Evolutionary conservation across 2,113 vertebrate species (phyloP).

Genomic region (Leucopsar rothschildi): DNA sequence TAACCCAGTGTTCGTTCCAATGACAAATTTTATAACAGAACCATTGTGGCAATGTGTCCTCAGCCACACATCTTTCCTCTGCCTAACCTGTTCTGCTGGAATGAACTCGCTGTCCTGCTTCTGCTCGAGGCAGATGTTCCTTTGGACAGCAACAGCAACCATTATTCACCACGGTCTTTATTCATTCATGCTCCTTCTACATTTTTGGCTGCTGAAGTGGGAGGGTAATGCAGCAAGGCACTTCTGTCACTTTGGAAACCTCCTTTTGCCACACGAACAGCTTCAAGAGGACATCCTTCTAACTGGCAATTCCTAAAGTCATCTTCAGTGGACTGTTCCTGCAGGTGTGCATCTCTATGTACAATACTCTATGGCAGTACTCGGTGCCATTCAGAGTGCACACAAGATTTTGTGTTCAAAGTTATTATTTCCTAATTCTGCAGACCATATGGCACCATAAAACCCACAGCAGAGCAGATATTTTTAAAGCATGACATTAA

Average conservation of each 20-base stretch:
- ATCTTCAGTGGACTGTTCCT: neutral
- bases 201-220: neutral
- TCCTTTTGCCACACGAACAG: neutral
- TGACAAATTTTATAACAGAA: neutral
- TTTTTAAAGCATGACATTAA: slow-evolving; percentile 36
- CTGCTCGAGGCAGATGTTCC: neutral
- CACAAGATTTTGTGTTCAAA: neutral
- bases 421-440: slow-evolving; percentile 19
- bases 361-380: neutral
- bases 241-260: neutral
- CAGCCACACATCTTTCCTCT: neutral
- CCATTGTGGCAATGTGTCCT: neutral
- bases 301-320: neutral
- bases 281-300: neutral
- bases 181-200: neutral
- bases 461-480: neutral
- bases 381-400: neutral
- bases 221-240: neutral
- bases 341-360: neutral
- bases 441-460: slow-evolving; percentile 48
- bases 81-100: neutral
- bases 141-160: neutral
- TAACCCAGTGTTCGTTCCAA: neutral
- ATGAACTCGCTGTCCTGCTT: neutral
- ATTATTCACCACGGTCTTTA: neutral